phyloP scores from a whole-genome alignment of 2,797 vertebrate species.

The Spinus pinus region DNA sequence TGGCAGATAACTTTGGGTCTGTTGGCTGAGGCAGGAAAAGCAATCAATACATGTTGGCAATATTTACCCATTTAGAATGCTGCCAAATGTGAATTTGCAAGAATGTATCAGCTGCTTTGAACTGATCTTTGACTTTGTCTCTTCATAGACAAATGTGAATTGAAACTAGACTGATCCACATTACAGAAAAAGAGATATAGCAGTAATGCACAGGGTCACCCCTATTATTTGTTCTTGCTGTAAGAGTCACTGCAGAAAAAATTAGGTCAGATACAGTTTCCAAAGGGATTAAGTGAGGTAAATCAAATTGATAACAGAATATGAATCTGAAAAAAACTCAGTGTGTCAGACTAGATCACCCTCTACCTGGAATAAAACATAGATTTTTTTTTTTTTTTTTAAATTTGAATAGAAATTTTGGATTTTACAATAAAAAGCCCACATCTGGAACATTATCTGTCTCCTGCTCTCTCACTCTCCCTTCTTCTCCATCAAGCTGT shows the following conservation, averaged over 20 bases:
- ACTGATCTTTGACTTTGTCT: constrained; percentile 40
- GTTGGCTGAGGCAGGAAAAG: constrained; percentile 15
- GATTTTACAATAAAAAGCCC: not conserved
- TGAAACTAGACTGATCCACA: constrained; percentile 14
- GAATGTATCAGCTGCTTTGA: constrained; percentile 2
- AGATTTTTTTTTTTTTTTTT: not conserved
- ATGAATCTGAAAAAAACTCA: not conserved
- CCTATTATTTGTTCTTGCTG: not conserved
- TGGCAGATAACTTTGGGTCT: not conserved
- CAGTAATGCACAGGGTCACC: constrained; percentile 48
- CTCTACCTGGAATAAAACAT: not conserved
- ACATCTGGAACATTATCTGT: not conserved
- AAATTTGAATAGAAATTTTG: not conserved
- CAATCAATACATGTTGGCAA: constrained; percentile 41
- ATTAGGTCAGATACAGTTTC: constrained; percentile 55
- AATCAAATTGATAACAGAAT: constrained; percentile 49
- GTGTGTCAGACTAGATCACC: not conserved
- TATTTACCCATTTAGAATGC: constrained; percentile 26
- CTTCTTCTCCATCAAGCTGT: not conserved
- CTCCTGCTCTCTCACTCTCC: not conserved
- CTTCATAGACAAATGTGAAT: not conserved
- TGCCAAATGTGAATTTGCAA: constrained; percentile 56
- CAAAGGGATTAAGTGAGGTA: constrained; percentile 51
- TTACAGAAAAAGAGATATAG: constrained; percentile 6
- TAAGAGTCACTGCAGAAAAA: constrained; percentile 45